A percentile compares a stretch with the other conserved stretches of the same genome.
Conservation (phyloP, 1,140 invertebrate species). For the Diachasma alloeum region DNA sequence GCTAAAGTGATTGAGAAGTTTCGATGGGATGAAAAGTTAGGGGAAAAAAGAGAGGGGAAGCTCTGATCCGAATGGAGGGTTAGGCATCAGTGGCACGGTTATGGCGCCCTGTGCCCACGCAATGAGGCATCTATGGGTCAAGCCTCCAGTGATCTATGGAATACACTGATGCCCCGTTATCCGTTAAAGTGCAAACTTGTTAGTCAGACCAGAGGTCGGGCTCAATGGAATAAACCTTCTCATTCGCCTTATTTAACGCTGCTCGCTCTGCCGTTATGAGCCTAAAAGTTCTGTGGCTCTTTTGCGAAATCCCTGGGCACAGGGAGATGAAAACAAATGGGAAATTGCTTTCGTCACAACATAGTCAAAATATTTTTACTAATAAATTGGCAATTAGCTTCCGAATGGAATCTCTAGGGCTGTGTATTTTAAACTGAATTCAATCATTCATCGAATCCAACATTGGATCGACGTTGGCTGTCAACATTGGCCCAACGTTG, state of each 20-base stretch:
- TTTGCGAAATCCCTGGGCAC: neutral
- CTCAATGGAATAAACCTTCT: conserved; percentile 41
- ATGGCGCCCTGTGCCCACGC: conserved; percentile 53
- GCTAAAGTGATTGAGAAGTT: neutral
- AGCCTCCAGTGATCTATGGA: conserved; percentile 58
- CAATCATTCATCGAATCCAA: no score
- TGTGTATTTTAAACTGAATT: no score
- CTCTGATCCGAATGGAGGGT: conserved; percentile 10
- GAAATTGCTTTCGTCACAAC: no score
- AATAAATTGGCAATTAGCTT: no score
- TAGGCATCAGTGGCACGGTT: conserved; percentile 39
- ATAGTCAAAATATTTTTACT: no score
- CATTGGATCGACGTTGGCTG: no score
- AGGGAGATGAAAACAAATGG: neutral
- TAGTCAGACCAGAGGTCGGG: conserved; percentile 52
- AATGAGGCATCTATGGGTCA: conserved; percentile 49
- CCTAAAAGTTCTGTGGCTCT: conserved; percentile 48
- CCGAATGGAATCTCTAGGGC: no score
- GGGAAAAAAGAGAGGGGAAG: conserved; percentile 39
- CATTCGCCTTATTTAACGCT: conserved; percentile 31
- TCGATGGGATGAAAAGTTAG: neutral
- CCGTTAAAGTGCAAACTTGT: conserved; percentile 64
- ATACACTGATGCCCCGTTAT: conserved; percentile 61
- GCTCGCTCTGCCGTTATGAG: conserved; percentile 52
- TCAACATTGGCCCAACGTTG: no score